phyloP scores from a whole-genome alignment of 2,797 vertebrate species.

The Fratercula arctica region DNA sequence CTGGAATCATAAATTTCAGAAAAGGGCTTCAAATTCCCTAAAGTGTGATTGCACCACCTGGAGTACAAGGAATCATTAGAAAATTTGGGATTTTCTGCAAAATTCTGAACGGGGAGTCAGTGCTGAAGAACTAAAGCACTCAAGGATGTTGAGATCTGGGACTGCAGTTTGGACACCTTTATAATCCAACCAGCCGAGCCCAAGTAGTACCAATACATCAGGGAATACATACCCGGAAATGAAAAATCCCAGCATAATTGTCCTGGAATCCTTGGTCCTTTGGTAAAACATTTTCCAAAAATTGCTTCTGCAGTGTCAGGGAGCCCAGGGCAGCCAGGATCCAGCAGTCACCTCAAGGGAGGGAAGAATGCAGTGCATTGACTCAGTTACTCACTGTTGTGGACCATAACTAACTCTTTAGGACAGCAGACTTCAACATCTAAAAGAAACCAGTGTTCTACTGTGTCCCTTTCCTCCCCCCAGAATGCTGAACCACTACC shows the following conservation, averaged over 20 bases:
- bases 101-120: neutral
- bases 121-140: neutral
- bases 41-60: neutral
- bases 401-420: neutral
- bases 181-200: neutral
- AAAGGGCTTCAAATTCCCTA: neutral
- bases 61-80: neutral
- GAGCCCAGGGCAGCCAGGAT: constrained; percentile 78
- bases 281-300: constrained; percentile 73
- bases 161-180: neutral
- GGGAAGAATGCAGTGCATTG: neutral
- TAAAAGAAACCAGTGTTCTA: neutral
- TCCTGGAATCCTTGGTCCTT: constrained; percentile 73
- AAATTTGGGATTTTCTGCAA: neutral
- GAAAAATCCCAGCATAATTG: constrained; percentile 78
- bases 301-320: constrained; percentile 65
- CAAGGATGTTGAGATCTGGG: neutral
- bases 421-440: neutral
- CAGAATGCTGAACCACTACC: neutral
- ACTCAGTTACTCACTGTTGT: neutral
- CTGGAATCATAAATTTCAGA: neutral
- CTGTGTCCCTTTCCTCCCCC: neutral
- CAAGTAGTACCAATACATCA: neutral
- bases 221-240: constrained; percentile 72
- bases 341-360: constrained; percentile 78